Percentiles rank a stretch among this genome's conserved stretches.
Conservation (phyloP, 2,888 invertebrate genomes). For the Himalopsyche kuldschensis region DNA sequence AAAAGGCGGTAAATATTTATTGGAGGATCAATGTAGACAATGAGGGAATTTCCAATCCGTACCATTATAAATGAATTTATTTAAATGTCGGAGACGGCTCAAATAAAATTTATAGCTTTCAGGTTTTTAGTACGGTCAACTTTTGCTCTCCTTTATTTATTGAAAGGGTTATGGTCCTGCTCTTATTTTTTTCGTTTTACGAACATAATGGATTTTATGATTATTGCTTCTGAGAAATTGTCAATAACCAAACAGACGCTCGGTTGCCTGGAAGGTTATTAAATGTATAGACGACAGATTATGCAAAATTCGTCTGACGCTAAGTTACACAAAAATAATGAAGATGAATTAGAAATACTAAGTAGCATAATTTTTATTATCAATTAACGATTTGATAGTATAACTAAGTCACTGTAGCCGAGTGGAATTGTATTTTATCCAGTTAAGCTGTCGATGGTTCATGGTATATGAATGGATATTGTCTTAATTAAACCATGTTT, state of each 20-base stretch:
- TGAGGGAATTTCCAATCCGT: background rate
- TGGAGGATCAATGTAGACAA: background rate
- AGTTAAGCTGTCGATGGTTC: too few species aligned
- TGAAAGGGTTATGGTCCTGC: background rate
- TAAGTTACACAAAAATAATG: too few species aligned
- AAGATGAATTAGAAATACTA: too few species aligned
- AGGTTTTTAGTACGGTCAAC: constrained; percentile 8
- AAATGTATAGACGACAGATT: background rate
- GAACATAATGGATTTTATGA: background rate
- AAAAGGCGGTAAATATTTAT: constrained; percentile 1
- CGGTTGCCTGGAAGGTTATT: background rate
- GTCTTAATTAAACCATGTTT: too few species aligned
- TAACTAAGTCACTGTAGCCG: too few species aligned
- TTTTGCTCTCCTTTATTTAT: background rate
- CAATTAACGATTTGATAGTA: too few species aligned
- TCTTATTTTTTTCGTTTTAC: background rate
- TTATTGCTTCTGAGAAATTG: background rate
- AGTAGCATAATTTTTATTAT: too few species aligned
- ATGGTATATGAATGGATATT: too few species aligned
- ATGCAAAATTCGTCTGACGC: background rate
- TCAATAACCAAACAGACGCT: background rate
- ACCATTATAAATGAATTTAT: background rate
- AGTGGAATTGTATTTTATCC: too few species aligned
- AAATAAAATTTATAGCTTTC: constrained; percentile 20
- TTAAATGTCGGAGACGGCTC: constrained; percentile 22